Base-by-base conservation (phyloP, 2,888 invertebrate genomes). In the Elmis aenea region DNA sequence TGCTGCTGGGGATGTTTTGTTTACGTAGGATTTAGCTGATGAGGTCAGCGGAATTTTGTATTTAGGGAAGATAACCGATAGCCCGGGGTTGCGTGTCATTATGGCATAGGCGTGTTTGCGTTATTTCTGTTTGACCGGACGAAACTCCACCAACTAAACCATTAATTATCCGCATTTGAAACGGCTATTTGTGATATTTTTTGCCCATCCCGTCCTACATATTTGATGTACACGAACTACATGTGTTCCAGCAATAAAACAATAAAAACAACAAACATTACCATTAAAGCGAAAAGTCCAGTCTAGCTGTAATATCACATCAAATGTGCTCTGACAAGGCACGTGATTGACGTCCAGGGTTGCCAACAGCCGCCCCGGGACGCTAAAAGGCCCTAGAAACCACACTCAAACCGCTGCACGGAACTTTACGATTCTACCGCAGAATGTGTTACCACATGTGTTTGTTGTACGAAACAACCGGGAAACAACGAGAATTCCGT, bases 221-320 rank as follows among this genome's bases (percentile, higher is more conserved):
- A n/a, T n/a, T n/a, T n/a, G n/a, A n/a, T n/a, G n/a, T n/a, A n/a
- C n/a, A n/a, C n/a, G n/a, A n/a, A n/a, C n/a, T n/a, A 18, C 51
- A 49, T 39, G 37, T 49, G 51, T 48, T 32, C 33, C 26, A 16
- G 29, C 46, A 49, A 50, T 50, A 50, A 50, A 50, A 49, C 49
- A 46, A 46, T 46, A 45, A 50, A 46, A 51, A 49, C 48, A 51
- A 51, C 46, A 48, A 43, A 42, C 51, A 51, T 49, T 48, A 49
- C 45, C 49, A 48, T 49, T 48, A 51, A 37, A 36, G 42, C 42
- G n/a, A 34, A 33, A 39, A 45, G 45, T 42, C 42, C 38, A 26
- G 38, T 38, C 38, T 32, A 36, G 38, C 34, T 38, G 39, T 39
- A 42, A 45, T 42, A 45, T 42, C 43, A 36, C 38, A 33, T 42